Conservation (phyloP, 2,888 invertebrate genomes). For the Cheiracanthium punctorium region DNA sequence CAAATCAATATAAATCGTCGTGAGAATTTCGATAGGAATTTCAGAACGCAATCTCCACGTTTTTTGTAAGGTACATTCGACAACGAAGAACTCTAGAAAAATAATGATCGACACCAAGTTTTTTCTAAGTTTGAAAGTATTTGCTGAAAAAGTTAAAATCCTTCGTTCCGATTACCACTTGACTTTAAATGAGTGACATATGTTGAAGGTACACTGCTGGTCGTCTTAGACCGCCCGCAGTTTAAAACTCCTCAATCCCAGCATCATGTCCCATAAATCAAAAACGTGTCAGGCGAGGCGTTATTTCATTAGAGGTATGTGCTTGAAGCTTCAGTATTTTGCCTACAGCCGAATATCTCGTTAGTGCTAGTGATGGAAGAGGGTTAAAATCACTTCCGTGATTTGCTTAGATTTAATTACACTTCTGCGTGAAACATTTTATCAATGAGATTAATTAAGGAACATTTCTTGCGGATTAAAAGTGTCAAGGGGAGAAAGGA, state of each 20-base stretch:
- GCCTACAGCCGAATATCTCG: conserved; percentile 40
- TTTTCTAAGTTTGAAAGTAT: no score
- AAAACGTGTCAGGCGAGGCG: conserved; percentile 58
- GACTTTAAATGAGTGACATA: no score
- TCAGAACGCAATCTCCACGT: no score
- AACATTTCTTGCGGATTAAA: conserved; percentile 38
- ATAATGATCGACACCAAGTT: no score
- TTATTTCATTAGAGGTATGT: conserved; percentile 54
- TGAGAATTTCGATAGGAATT: no score
- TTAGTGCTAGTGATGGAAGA: conserved; percentile 40
- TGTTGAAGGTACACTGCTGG: no score
- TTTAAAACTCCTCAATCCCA: conserved; percentile 36
- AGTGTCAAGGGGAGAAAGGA: conserved; percentile 16
- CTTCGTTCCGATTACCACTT: no score
- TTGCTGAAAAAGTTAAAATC: no score
- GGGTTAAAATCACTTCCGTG: conserved; percentile 51
- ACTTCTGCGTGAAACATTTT: conserved; percentile 40
- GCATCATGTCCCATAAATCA: conserved; percentile 56
- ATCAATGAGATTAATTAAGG: conserved; percentile 54
- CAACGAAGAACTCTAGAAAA: no score
- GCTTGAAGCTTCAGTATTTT: conserved; percentile 45
- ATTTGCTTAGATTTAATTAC: conserved; percentile 54
- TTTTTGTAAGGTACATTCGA: no score
- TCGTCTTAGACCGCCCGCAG: conserved; percentile 7
- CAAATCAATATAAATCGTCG: no score